Conservation (phyloP, 2,113 vertebrate species). For the Lethenteron camtschaticum region DNA sequence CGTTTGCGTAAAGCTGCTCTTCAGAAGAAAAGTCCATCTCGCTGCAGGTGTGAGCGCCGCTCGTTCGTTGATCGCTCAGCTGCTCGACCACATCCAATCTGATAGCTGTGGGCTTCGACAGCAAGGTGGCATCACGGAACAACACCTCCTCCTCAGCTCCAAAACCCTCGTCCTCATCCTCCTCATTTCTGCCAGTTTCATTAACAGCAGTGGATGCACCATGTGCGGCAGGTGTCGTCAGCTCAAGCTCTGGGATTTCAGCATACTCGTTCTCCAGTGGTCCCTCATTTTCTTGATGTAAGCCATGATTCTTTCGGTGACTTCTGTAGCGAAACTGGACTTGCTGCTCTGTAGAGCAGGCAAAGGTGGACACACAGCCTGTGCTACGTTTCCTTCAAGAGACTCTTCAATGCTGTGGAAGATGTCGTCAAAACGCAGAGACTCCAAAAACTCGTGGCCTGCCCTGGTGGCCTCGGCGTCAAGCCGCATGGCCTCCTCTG, state of each 20-base stretch:
- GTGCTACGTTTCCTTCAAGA: background rate
- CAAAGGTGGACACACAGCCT: too few relatives aligned
- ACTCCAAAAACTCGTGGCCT: background rate
- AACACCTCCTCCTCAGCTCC: background rate
- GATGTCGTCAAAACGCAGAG: background rate
- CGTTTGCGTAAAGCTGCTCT: slow-evolving; percentile 5
- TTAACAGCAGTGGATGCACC: too few relatives aligned
- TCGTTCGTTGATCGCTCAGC: slow-evolving; percentile 6
- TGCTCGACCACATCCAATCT: background rate
- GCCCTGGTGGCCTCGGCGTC: slow-evolving; percentile 1
- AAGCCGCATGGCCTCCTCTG: background rate
- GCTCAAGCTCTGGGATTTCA: background rate
- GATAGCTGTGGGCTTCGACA: background rate
- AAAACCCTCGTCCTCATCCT: background rate
- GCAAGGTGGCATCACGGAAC: background rate
- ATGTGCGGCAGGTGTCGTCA: too few relatives aligned
- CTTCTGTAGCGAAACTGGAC: too few relatives aligned
- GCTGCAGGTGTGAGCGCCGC: background rate
- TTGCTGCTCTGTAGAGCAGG: too few relatives aligned
- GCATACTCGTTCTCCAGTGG: slow-evolving; percentile 1
- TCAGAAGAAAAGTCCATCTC: background rate
- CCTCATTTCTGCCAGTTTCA: background rate
- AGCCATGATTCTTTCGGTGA: too few relatives aligned
- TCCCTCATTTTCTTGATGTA: too few relatives aligned
- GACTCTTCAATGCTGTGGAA: background rate